Evolutionary conservation across 2,888 invertebrate genomes (phyloP), one percentile per base, ranked within the genome.

Genomic region (Pachycephus smyrnensis): DNA sequence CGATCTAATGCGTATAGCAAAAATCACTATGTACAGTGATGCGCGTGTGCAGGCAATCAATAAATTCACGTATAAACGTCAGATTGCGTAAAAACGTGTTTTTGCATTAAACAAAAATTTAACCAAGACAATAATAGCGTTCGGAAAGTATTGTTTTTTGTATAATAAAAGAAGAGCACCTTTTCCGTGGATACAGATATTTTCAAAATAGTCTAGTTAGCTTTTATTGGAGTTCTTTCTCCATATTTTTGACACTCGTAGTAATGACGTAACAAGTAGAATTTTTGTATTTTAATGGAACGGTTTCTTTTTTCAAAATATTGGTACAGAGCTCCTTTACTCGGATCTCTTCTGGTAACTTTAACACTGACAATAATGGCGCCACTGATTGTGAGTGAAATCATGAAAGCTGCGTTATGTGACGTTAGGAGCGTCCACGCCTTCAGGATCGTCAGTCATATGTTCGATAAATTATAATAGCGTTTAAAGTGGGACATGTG

Each of bases 401-500:
- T 33, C 31, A 11, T 31, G 71, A 0, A 30, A 12, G 69, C 11
- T 1, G 12, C 12, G 71, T 33, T 12, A 30, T 6, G 32, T 15
- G 71, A 71, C 12, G 71, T 31, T 23, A 23, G 55, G 1, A 23
- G 23, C 23, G 1, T 55, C 55, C 71, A 71, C 71, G 71, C 71
- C 71, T 71, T 31, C 31, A 33, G 71, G 32, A 31, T 71, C 71
- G 71, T 71, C 71, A 32, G 71, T 71, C 71, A 71, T 71, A 71
- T 71, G 71, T 71, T 71, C n/a, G 68, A 32, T 40, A 76, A 86
- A 84, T 84, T 85, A 84, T 86, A 86, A 86, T 85, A 55, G 55
- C 84, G 87, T 86, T 86, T 86, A 85, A 86, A 88, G 84, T 87
- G 82, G 87, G 85, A 88, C 88, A 88, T 88, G 86, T 88, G 87